These are phyloP conservation scores for Campylorhamphus procurvoides DNA, from an alignment of 2,113 vertebrate genomes.

Conservation along the genomic window DNA sequence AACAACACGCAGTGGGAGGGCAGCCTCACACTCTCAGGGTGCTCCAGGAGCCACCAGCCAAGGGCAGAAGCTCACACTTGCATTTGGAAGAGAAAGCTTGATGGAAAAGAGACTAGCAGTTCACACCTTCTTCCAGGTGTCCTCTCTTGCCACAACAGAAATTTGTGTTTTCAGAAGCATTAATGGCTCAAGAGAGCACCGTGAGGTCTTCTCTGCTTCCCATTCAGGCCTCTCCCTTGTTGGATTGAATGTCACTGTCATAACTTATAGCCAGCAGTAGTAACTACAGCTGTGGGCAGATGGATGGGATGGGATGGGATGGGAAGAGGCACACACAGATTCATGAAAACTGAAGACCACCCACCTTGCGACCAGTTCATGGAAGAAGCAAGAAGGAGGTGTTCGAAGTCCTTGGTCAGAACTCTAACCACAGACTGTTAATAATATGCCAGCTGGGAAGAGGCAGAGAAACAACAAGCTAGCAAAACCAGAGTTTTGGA, in stretches of 20 bases:
- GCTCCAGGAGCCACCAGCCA: neutral
- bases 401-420: neutral
- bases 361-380: neutral
- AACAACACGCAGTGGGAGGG: neutral
- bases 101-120: neutral
- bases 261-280: neutral
- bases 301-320: neutral
- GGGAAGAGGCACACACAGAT: neutral
- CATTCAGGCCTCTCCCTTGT: neutral
- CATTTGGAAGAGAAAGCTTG: neutral
- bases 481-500: neutral
- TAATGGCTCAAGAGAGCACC: neutral
- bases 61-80: neutral
- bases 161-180: neutral
- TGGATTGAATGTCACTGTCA: neutral
- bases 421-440: neutral
- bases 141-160: neutral
- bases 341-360: neutral
- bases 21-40: neutral
- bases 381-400: neutral
- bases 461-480: neutral
- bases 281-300: neutral
- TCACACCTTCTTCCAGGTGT: neutral
- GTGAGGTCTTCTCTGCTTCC: neutral
- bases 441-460: neutral